Conservation (phyloP, 2,888 invertebrate species). For the Agrenia bidenticulata region DNA sequence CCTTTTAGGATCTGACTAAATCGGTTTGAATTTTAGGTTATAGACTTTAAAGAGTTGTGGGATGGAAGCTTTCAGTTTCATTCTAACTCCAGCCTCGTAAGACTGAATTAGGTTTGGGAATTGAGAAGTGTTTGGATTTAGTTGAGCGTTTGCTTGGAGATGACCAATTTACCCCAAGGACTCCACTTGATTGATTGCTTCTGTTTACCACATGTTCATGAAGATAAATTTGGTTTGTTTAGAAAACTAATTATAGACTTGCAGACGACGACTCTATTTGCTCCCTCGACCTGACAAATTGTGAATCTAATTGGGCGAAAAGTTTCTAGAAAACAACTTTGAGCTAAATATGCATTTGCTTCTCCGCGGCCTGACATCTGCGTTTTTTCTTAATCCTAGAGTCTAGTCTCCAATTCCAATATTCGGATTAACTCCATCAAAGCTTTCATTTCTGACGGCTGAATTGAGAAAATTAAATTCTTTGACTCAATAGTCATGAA, state of each 20-base stretch:
- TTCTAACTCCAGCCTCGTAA: no score
- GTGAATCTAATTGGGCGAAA: slow-evolving; percentile 16
- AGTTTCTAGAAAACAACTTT: slow-evolving; percentile 10
- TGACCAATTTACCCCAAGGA: slow-evolving; percentile 31
- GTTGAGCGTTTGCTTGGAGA: slow-evolving; percentile 2
- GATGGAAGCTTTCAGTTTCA: no score
- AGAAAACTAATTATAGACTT: slow-evolving; percentile 40
- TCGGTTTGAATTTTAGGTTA: no score
- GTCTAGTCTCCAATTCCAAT: no score
- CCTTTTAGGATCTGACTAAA: no score
- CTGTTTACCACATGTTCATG: slow-evolving; percentile 44
- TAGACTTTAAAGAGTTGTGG: no score
- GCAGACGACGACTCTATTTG: background rate
- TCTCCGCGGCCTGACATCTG: no score
- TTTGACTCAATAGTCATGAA: no score
- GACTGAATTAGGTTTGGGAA: background rate
- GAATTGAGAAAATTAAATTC: no score
- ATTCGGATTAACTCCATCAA: no score
- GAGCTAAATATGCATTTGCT: background rate
- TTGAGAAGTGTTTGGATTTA: background rate
- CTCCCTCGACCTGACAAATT: slow-evolving; percentile 13
- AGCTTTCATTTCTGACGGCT: no score
- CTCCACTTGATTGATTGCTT: slow-evolving; percentile 40
- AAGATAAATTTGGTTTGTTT: slow-evolving; percentile 44
- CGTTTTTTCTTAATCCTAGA: no score